A percentile compares a stretch with the other conserved stretches of the same genome.
Conservation (phyloP, 1,140 invertebrate genomes). For the Macrobrachium nipponense region DNA sequence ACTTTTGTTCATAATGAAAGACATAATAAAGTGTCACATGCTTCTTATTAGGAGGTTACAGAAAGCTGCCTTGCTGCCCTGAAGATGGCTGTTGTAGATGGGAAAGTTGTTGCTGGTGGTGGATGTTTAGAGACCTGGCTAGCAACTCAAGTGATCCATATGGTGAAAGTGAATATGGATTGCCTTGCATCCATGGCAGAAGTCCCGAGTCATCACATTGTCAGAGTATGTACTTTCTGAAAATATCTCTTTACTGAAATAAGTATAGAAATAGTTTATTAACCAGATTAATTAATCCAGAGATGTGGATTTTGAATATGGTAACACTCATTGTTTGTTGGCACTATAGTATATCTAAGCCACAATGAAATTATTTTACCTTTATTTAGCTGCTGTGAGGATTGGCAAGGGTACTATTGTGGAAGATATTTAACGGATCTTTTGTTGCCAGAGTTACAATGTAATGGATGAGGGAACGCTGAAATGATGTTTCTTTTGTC, state of each 20-base stretch:
- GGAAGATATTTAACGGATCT: no score
- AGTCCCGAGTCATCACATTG: conserved; percentile 22
- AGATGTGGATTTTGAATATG: no score
- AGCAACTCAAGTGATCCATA: neutral
- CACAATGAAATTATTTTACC: no score
- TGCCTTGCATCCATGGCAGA: neutral
- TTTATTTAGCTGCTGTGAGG: no score
- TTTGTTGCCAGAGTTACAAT: no score
- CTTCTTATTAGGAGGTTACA: conserved; percentile 26
- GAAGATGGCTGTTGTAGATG: conserved; percentile 49
- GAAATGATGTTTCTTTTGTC: no score
- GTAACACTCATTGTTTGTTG: no score
- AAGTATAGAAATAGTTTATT: no score
- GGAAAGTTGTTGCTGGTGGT: conserved; percentile 49
- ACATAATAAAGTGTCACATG: neutral
- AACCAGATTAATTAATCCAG: no score
- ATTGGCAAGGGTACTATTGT: no score
- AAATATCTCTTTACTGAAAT: neutral
- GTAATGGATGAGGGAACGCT: no score
- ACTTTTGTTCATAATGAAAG: neutral
- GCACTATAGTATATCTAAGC: no score
- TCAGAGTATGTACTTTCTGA: conserved; percentile 11
- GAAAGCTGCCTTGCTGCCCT: conserved; percentile 53
- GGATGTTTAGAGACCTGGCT: conserved; percentile 48
- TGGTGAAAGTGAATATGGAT: conserved; percentile 16